Base-by-base conservation (phyloP, 2,797 vertebrate genomes). In the Atherinosoma microstoma region DNA sequence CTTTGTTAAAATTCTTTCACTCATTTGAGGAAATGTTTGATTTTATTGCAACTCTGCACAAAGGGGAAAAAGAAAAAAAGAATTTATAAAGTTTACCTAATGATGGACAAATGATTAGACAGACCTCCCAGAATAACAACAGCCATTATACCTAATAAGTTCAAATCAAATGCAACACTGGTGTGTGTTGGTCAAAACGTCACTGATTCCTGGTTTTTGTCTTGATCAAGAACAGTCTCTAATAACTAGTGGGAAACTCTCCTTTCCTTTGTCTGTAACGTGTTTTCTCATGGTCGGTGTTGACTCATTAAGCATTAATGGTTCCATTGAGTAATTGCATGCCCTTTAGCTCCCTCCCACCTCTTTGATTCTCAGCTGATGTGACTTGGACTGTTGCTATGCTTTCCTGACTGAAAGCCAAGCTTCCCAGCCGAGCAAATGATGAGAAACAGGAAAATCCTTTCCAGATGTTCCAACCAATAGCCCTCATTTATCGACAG, bases 361-460 rank as follows among this genome's bases (percentile, higher is more conserved):
- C 59, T 73, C 71, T 76, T 76, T 70, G 59, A 77, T 78, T 82
- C 75, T 81, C 71, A 73, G 75, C 75, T 87, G 78, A 84, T 87
- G 88, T 75, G 84, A 87, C 78, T 79, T 27, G 40, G 74, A 24
- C 59, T 73, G 75, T 73, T 69, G 74, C 72, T 36, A 58, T 30
- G 73, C 60, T 76, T 86, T 87, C 74, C 80, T 92, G 87, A 87
- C 76, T 56, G 42, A n/a, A 24, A 51, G 72, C 87, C 84, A 87
- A 79, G 42, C 80, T 86, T 91, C 87, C 81, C 72, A 87, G 89
- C 71, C 64, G 12, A 82, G 73, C 70, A 86, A 80, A 81, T 71
- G 86, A 89, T 91, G 88, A 92, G 90, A 91, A 93, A 89, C 84
- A 80, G 58, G 64, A 64, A 88, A 91, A 93, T 91, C 73, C 56